Evolutionary conservation across 2,888 invertebrate species (phyloP), one percentile per base, ranked within the genome.

Genomic region (Urechis unicinctus): DNA sequence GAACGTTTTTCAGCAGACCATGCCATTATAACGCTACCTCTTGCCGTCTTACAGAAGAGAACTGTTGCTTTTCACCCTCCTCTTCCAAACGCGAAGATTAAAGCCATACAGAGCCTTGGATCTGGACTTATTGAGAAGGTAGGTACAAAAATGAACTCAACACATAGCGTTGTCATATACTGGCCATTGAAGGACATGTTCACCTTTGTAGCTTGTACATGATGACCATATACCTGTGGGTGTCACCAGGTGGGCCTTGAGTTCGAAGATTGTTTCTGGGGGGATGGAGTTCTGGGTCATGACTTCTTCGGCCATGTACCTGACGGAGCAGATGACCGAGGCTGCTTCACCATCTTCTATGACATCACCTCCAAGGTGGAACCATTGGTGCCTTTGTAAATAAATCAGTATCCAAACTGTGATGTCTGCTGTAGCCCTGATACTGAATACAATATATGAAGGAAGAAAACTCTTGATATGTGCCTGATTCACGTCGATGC

Each of bases 41-140:
- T 81, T 55, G 67, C 77, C 2, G 72, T 80, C 6, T 66, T 81
- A 45, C 74, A 79, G 61, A 66, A 68, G 21, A 66, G 67, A 2
- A 49, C 50, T 6, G 67, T 80, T 3, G 53, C 65, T 25, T 82
- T 81, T 64, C 60, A 55, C 1, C 82, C 82, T 2, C 58, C 66
- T 1, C 66, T 82, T 9, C 79, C 81, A 0, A 63, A 70, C 1
- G 50, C 61, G 9, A 81, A 82, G 59, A 52, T 56, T 2, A 62
- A 68, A 17, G 79, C 80, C 1, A 69, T 81, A 4, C 52, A 65
- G 1, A 58, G 65, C 13, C 66, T 82, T 3, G 81, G 80, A 0
- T 72, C 75, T 49, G 81, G 80, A 2, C 60, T 72, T 25, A 75
- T 80, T 41, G 81, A 82, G 61, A 81, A 81, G 71, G 79, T 80